phyloP scores from a whole-genome alignment of 2,113 vertebrate species.

The Herpailurus yagouaroundi region DNA sequence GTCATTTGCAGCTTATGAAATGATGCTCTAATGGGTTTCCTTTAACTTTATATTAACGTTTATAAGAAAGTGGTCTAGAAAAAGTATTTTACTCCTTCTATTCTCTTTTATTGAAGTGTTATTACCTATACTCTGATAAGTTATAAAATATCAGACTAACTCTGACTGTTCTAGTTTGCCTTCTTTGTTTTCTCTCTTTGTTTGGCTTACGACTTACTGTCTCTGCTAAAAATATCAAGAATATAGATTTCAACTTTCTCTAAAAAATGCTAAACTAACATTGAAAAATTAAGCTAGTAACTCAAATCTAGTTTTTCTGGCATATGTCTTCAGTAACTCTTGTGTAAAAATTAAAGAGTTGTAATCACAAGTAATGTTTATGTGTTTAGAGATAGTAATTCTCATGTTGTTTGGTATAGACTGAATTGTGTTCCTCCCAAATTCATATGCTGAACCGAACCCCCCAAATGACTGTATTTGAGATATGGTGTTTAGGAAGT shows the following conservation, averaged over 20 bases:
- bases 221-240: neutral
- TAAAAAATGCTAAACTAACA: neutral
- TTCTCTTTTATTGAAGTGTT: neutral
- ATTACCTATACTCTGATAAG: neutral
- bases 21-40: neutral
- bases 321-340: neutral
- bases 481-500: neutral
- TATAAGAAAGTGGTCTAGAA: neutral
- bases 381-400: neutral
- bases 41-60: neutral
- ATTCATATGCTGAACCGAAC: neutral
- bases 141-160: neutral
- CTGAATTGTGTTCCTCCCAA: neutral
- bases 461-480: neutral
- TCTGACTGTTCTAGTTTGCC: neutral
- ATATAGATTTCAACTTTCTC: neutral
- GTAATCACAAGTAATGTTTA: neutral
- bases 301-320: neutral
- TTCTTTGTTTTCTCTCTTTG: neutral
- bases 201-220: neutral
- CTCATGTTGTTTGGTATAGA: neutral
- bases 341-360: neutral
- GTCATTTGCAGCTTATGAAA: neutral
- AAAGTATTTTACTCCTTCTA: neutral
- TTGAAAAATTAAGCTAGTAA: neutral